Evolutionary conservation across 2,888 invertebrate genomes (phyloP), one percentile per base, ranked within the genome.

Genomic region (Oxyteleia sp.): DNA sequence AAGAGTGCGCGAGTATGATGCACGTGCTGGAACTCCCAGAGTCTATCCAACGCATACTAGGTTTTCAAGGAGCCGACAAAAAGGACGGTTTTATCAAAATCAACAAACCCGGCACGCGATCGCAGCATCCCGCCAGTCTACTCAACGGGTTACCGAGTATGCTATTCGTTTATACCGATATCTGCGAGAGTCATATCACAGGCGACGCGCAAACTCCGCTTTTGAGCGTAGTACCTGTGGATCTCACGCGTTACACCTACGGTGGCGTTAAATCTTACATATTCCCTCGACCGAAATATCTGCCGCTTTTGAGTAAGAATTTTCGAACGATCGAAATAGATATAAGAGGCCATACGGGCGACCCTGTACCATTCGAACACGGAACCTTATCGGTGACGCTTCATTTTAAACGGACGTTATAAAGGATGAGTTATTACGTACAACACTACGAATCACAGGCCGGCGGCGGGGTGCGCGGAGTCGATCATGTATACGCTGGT

Each of bases 341-440:
- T 79, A 83, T 83, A 83, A 83, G 79, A 26, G 53, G 74, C 20
- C 38, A 83, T n/a, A 16, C 57, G n/a, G 84, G 83, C 0, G 20
- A 66, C 1, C 15, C 71, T 1, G 38, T 83, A 49, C 59, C 76
- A 84, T 86, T 85, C 53, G 80, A 79, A 8, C 32, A 71, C 43
- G 83, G 72, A 4, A 61, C 72, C 2, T 61, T 69, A 29, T 57
- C 57, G 0, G 57, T 69, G 2, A 69, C 69, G 32, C 26, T 66
- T 23, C 66, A 66, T n/a, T 68, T 68, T 43, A 68, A 55, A 35
- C 16, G 55, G n/a, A n/a, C n/a, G n/a, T n/a, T n/a, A 38, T 38
- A 32, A 23, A 23, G n/a, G 13, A 53, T 53, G 53, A 35, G 11
- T 29, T 26, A 49, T 10, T 49, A 49, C n/a, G 32, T 16, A 2